A percentile compares a stretch with the other conserved stretches of the same genome.
Conservation (phyloP, 2,797 vertebrate species). For the Loriculus beryllinus region DNA sequence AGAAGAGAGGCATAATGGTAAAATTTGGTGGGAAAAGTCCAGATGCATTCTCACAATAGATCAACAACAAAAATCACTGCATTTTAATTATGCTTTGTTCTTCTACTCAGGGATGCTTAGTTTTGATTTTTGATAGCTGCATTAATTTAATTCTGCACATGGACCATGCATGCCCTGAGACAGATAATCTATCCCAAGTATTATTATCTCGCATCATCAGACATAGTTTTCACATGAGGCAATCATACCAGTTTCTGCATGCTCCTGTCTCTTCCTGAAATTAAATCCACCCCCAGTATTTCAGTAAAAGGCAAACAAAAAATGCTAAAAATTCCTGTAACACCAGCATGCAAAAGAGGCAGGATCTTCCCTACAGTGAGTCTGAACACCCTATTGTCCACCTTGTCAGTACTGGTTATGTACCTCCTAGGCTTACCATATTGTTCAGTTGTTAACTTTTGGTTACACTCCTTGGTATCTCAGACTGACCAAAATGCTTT, state of each 20-base stretch:
- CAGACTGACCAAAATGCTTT: not conserved
- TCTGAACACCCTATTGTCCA: not conserved
- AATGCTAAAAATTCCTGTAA: not conserved
- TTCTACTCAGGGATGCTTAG: not conserved
- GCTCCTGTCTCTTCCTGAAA: not conserved
- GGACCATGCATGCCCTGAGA: not conserved
- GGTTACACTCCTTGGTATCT: not conserved
- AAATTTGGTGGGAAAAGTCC: not conserved
- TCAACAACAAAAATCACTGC: not conserved
- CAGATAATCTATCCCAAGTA: not conserved
- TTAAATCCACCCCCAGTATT: not conserved
- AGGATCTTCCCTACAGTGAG: not conserved
- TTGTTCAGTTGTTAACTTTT: not conserved
- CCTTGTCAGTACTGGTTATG: not conserved
- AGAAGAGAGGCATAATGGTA: not conserved
- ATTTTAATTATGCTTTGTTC: not conserved
- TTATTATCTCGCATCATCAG: not conserved
- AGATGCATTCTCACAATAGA: not conserved
- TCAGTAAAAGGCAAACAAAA: not conserved
- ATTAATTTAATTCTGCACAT: not conserved
- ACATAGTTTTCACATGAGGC: not conserved
- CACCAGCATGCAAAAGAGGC: not conserved
- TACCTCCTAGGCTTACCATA: not conserved
- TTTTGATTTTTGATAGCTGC: not conserved
- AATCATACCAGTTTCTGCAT: not conserved